Evolutionary conservation across 2,797 vertebrate species (phyloP).

Genomic region (Acanthiza pusilla): DNA sequence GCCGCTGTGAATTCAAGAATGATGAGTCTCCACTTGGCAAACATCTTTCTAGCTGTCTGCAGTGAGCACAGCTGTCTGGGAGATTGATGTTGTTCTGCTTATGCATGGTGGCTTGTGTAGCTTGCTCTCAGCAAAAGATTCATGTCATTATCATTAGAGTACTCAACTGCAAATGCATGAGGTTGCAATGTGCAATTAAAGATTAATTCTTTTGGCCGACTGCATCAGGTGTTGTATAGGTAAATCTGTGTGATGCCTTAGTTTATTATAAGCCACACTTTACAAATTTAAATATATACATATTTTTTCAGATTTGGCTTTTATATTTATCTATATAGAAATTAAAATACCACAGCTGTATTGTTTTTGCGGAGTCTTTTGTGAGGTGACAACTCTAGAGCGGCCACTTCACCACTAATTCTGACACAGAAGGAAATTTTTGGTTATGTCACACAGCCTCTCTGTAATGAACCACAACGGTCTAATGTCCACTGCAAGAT

Average conservation of each 20-base stretch:
- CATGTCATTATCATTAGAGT: neutral
- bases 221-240: neutral
- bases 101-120: neutral
- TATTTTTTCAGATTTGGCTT: neutral
- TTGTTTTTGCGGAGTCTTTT: neutral
- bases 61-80: neutral
- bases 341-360: neutral
- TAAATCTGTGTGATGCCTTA: neutral
- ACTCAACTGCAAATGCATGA: neutral
- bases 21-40: neutral
- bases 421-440: neutral
- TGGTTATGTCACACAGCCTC: neutral
- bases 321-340: neutral
- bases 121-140: neutral
- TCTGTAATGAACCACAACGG: neutral
- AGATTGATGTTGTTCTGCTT: neutral
- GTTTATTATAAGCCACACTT: neutral
- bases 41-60: neutral
- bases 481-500: neutral
- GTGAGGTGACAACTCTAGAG: neutral
- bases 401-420: neutral
- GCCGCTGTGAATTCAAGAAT: neutral
- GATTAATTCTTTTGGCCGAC: neutral
- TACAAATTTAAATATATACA: neutral
- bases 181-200: neutral